Base-by-base conservation (phyloP, 2,888 invertebrate genomes). In the Monochamus alternatus region DNA sequence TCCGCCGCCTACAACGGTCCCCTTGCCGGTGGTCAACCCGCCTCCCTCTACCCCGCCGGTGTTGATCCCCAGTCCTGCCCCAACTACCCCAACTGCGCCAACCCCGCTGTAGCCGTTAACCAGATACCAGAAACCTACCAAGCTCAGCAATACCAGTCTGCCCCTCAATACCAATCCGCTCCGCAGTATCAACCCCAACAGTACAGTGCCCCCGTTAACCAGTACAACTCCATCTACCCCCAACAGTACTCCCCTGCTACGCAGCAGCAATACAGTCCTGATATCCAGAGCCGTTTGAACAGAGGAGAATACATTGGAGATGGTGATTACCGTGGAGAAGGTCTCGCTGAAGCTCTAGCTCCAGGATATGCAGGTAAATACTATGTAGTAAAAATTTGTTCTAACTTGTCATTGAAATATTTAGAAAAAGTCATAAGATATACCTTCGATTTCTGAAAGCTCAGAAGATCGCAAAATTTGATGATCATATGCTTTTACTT, bases 251-350 rank as follows among this genome's bases (percentile, higher is more conserved):
- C 82, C 10, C 81, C 81, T 22, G 76, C 80, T 47, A 74, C 78
- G 9, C 80, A 78, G 47, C 77, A 80, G 67, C 85, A 86, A 73
- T 85, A 85, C 75, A 73, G 79, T 43, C 69, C 85, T 30, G 80
- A 84, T 14, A 78, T 85, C 7, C 86, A 86, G 75, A 83, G 84
- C 73, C 85, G 85, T 79, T 83, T 86, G 76, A 82, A 86, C 81
- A 82, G 85, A 63, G 86, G 86, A 31, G 85, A 86, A 74, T 86
- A 86, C 77, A 85, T 86, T 74, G 86, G 86, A n/a, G 86, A 86
- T 74, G 86, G 86, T 44, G 86, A 86, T 75, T 86, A 86, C 82
- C 85, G 83, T 77, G 86, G 86, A 47, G 86, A 86, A 82, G 86
- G 86, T 66, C 82, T 86, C n/a, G 84, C 85, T 65, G 86, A 86